These are phyloP conservation scores for Schlechtendalia chinensis DNA, from an alignment of 1,140 invertebrate genomes.

Conservation along the genomic window DNA sequence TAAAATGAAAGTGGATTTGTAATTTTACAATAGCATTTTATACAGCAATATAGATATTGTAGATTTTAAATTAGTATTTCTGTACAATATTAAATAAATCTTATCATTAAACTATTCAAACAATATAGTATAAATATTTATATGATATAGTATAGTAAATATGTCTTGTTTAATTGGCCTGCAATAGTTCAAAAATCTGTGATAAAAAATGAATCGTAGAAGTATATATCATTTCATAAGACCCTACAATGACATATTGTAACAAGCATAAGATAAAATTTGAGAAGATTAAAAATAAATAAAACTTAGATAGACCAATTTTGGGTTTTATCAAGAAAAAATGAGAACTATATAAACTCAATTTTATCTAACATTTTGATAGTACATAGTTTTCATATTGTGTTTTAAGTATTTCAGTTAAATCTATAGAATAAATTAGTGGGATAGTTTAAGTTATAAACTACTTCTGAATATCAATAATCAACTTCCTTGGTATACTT, in stretches of 20 bases:
- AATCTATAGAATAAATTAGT: neutral
- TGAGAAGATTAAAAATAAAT: neutral
- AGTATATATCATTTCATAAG: neutral
- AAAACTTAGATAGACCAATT: neutral
- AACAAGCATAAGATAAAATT: neutral
- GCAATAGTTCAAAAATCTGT: neutral
- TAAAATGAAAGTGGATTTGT: too few species aligned
- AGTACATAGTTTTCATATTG: too few species aligned
- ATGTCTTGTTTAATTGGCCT: neutral
- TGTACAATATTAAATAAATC: too few species aligned
- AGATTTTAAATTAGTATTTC: too few species aligned
- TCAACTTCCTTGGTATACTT: neutral
- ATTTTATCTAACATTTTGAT: neutral
- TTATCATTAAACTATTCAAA: neutral
- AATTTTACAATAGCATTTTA: too few species aligned
- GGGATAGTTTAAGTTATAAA: neutral
- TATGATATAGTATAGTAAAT: too few species aligned
- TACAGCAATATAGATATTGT: too few species aligned
- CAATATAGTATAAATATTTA: neutral
- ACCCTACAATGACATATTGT: neutral
- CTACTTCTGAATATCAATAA: neutral
- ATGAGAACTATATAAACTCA: neutral
- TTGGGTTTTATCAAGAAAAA: neutral
- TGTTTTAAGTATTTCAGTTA: neutral
- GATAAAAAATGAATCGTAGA: neutral